Conservation (phyloP, 30 jellyfish, hydroid and myxozoan genomes). For the Cassiopea andromeda region DNA sequence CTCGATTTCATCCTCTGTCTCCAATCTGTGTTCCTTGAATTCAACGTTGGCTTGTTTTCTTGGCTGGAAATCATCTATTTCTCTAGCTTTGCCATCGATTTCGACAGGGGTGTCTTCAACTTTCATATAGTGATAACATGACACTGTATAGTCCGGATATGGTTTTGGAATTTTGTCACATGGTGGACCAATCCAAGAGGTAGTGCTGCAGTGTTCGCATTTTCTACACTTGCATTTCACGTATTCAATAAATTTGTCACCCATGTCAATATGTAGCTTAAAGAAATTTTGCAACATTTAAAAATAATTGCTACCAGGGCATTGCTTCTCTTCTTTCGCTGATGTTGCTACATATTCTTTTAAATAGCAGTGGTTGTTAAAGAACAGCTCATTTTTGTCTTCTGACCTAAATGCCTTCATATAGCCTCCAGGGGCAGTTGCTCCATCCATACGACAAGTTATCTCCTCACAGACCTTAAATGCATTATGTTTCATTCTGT, state of each 20-base stretch:
- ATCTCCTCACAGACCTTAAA: conserved; percentile 48
- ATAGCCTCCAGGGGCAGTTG: conserved; percentile 47
- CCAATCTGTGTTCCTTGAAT: neutral
- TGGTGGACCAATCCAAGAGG: neutral
- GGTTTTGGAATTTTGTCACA: conserved; percentile 38
- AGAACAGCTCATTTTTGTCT: conserved; percentile 25
- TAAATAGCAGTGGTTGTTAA: neutral
- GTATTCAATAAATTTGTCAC: neutral
- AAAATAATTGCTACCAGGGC: conserved; percentile 45
- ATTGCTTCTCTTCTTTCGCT: neutral
- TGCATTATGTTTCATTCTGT: conserved; percentile 30
- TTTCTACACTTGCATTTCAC: neutral
- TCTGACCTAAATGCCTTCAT: neutral
- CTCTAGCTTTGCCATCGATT: neutral
- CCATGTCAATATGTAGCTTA: neutral
- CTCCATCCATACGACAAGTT: conserved; percentile 16
- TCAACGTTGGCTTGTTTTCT: neutral
- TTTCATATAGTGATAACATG: conserved; percentile 16
- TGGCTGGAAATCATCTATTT: conserved; percentile 29
- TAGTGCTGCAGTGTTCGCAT: neutral
- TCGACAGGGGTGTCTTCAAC: conserved; percentile 9
- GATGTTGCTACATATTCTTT: neutral
- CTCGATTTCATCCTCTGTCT: neutral
- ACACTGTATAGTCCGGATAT: conserved; percentile 21
- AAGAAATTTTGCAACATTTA: neutral